Evolutionary conservation across 2,888 invertebrate genomes (phyloP).

Genomic region (Carterocephalus palaemon): DNA sequence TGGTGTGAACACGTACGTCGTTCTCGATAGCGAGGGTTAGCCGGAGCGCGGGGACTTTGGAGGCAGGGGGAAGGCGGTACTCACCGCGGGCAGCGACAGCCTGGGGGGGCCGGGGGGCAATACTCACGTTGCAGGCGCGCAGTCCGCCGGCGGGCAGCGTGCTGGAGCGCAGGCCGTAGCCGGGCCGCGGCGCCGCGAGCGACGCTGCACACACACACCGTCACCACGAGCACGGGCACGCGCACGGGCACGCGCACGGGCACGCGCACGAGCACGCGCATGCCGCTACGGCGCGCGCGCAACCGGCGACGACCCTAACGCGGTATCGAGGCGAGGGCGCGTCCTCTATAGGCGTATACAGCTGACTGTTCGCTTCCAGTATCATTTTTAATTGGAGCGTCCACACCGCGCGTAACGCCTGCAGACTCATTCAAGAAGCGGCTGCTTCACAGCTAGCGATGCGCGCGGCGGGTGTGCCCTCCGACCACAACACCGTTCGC

Average conservation of each 20-base stretch:
- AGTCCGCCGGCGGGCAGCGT: constrained; percentile 83
- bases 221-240: constrained; percentile 28
- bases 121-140: constrained; percentile 57
- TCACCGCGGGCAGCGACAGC: background rate
- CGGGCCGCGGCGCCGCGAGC: constrained; percentile 86
- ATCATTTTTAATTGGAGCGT: too few relatives aligned
- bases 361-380: too few relatives aligned
- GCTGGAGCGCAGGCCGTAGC: constrained; percentile 85
- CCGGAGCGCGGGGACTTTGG: background rate
- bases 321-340: too few relatives aligned
- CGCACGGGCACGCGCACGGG: constrained; percentile 21
- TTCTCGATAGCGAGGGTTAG: background rate
- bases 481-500: too few relatives aligned
- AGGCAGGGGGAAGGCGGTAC: background rate
- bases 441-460: too few relatives aligned
- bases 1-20: background rate
- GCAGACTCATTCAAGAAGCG: too few relatives aligned
- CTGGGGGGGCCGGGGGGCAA: background rate
- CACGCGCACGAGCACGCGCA: constrained; percentile 17
- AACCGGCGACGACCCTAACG: background rate
- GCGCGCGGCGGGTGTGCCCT: too few relatives aligned
- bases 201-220: constrained; percentile 57
- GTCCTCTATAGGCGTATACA: too few relatives aligned
- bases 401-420: too few relatives aligned
- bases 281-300: constrained; percentile 10